Base-by-base conservation (phyloP, 2,113 vertebrate species). In the Benitochromis conjunctus region DNA sequence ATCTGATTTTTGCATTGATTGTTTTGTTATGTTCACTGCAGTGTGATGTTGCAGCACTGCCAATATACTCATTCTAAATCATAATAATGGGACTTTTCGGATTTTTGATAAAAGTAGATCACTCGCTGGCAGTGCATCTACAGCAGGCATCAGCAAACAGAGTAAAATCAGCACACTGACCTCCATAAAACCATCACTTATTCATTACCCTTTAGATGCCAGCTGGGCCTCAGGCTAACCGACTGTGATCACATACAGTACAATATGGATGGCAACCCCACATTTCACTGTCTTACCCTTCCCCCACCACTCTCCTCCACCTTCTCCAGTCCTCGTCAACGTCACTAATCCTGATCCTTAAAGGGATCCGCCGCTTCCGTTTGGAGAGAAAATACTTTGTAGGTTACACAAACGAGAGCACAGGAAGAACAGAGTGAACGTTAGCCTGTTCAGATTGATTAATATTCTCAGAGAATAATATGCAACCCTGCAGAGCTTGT, bases 321-420 rank as follows among this genome's bases (percentile, higher is more conserved):
- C 89, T 81, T 91, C 91, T 84, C 86, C 80, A 88, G 83, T 66
- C 57, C 46, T 76, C 36, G 38, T 91, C 82, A 66, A 48, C 79
- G 79, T 57, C 90, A 77, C 92, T 95, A 95, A 96, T 95, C 95
- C 93, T 94, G 91, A 95, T 95, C 94, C 94, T 94, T 95, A 94
- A 95, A 95, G 94, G 79, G 88, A 92, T 92, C 89, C 43, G 7
- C 56, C 7, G 19, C 86, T 90, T 89, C 82, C 21, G 36, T 85
- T 83, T 88, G 26, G 18, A 82, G 86, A 76, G 34, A 80, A 81
- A 79, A 84, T 5, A 34, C 60, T 55, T 76, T 53, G 46, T 53
- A 76, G 71, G 71, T 76, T 76, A 76, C 6, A 13, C 6, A 76
- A 76, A 76, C 6, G 46, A 53, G 71, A 76, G 53, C 26, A 76